Percentiles rank a stretch among this genome's conserved stretches.
Evolutionary conservation across 2,113 vertebrate genomes (phyloP).

Genomic region (Aspidoscelis tigris): DNA sequence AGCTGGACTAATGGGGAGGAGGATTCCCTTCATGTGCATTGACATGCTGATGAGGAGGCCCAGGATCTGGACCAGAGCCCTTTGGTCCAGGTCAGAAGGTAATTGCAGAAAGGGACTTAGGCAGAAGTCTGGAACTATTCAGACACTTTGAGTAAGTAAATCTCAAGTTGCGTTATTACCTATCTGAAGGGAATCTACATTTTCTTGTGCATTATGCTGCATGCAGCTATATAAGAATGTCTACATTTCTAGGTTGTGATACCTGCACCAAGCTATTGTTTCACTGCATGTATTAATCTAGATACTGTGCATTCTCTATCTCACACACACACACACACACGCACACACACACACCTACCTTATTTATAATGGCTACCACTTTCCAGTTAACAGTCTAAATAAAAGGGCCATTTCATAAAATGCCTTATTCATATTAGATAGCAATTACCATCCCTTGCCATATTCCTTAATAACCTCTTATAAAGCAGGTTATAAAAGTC

Average conservation of each 20-base stretch:
- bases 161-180: not conserved
- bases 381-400: constrained; percentile 74
- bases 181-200: not conserved
- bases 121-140: not conserved
- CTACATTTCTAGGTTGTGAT: constrained; percentile 12
- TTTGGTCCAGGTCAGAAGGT: too few relatives aligned
- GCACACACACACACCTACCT: constrained; percentile 19
- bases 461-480: constrained; percentile 82
- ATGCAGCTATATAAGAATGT: constrained; percentile 36
- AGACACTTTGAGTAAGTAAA: not conserved
- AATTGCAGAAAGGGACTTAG: not conserved
- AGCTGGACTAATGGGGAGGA: too few relatives aligned
- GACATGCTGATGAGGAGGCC: too few relatives aligned
- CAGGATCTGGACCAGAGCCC: too few relatives aligned
- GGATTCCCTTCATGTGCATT: too few relatives aligned
- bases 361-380: constrained; percentile 67
- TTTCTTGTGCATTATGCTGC: constrained; percentile 2
- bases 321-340: too few relatives aligned
- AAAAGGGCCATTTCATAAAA: constrained; percentile 73
- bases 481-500: constrained; percentile 74
- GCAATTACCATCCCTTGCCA: constrained; percentile 73
- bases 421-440: constrained; percentile 78
- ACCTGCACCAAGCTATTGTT: not conserved
- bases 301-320: not conserved
- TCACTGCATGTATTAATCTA: not conserved